Evolutionary conservation across 2,113 vertebrate genomes (phyloP).

Genomic region (Oplegnathus fasciatus): DNA sequence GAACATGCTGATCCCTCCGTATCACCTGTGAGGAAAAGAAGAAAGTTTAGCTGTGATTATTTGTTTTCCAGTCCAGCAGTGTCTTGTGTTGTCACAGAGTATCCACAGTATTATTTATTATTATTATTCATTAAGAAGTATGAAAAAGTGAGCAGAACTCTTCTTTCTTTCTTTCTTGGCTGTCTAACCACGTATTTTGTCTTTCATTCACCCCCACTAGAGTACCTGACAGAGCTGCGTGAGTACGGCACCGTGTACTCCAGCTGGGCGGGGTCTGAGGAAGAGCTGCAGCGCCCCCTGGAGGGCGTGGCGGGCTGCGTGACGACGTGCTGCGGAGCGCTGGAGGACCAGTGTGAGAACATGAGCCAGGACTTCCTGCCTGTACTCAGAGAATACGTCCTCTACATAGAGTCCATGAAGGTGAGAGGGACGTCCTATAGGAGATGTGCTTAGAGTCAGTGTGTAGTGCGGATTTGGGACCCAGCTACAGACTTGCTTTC

Average conservation of each 20-base stretch:
- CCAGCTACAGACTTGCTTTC: not conserved
- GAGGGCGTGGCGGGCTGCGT: constrained; percentile 91
- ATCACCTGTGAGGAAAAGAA: not conserved
- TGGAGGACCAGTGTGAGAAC: constrained; percentile 93
- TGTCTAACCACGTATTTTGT: not conserved
- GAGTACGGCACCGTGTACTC: constrained; percentile 95
- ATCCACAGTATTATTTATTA: no score
- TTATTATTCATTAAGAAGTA: no score
- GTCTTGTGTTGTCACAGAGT: not conserved
- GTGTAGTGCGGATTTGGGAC: not conserved
- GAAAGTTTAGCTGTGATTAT: not conserved
- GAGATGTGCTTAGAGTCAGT: not conserved
- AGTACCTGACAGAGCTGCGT: constrained; percentile 93
- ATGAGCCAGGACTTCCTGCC: constrained; percentile 96
- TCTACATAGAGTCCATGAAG: constrained; percentile 98
- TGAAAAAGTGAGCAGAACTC: not conserved
- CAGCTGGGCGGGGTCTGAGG: constrained; percentile 91
- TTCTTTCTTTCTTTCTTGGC: not conserved
- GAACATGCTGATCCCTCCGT: not conserved
- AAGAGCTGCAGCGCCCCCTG: constrained; percentile 90
- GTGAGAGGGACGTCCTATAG: constrained; percentile 78
- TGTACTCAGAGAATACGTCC: constrained; percentile 93
- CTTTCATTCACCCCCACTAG: constrained; percentile 70
- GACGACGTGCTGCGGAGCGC: constrained; percentile 87
- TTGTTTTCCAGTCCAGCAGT: not conserved